Conservation (phyloP, 2,113 vertebrate species). For the Lepidothrix coronata region DNA sequence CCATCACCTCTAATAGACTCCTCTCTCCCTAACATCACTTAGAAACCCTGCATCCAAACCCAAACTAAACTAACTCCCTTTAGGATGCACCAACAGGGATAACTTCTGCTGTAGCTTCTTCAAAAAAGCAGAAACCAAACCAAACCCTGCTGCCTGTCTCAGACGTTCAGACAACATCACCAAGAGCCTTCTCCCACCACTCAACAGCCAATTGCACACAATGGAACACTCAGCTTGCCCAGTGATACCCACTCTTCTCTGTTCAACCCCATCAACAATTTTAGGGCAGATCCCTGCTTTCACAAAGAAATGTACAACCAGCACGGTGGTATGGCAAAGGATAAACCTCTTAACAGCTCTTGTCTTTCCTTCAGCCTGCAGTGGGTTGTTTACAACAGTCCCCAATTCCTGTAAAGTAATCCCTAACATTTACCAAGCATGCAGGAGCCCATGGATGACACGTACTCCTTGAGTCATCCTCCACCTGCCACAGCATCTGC, state of each 20-base stretch:
- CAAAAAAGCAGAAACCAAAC: neutral
- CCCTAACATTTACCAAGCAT: neutral
- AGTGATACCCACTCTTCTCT: neutral
- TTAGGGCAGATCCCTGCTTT: neutral
- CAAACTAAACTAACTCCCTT: neutral
- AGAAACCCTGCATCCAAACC: neutral
- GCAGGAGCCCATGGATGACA: neutral
- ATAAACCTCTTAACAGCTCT: neutral
- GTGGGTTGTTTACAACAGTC: neutral
- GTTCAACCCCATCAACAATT: neutral
- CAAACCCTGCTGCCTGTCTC: neutral
- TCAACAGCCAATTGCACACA: neutral
- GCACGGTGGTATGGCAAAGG: neutral
- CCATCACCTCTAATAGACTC: neutral
- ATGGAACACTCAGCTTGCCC: neutral
- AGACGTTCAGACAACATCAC: neutral
- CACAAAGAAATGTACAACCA: neutral
- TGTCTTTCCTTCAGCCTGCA: neutral
- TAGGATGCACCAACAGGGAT: neutral
- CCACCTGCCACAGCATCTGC: neutral
- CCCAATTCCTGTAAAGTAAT: neutral
- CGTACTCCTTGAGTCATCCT: neutral
- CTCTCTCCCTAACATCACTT: neutral
- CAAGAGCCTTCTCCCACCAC: neutral
- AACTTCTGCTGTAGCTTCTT: neutral